These are phyloP conservation scores for Gryon sp. DNA, from an alignment of 1,140 invertebrate species.

Conservation along the genomic window DNA sequence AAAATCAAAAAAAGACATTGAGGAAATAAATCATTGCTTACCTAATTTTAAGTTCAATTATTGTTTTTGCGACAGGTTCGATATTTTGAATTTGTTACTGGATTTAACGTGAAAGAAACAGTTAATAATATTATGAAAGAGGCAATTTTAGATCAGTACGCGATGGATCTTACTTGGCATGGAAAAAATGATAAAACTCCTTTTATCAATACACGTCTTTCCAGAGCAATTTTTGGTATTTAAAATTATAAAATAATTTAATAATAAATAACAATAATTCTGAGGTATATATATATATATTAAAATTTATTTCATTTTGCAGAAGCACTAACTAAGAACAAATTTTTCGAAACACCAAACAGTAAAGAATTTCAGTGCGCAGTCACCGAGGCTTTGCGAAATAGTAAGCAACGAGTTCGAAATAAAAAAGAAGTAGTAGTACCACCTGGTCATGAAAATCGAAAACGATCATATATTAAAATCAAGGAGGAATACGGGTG, in stretches of 20 bases:
- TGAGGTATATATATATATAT: not conserved
- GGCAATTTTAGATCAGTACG: conserved; percentile 46
- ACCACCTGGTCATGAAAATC: conserved; percentile 24
- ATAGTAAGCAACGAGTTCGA: conserved; percentile 48
- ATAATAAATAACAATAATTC: too few relatives aligned
- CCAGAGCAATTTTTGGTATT: conserved; percentile 51
- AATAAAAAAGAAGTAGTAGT: conserved; percentile 37
- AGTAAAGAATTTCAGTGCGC: conserved; percentile 56
- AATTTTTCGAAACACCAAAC: conserved; percentile 51
- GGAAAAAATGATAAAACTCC: conserved; percentile 56
- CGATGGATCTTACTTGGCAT: conserved; percentile 53
- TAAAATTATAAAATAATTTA: too few relatives aligned
- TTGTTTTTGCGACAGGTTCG: conserved; percentile 35
- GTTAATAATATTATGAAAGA: conserved; percentile 56
- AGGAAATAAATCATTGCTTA: too few relatives aligned
- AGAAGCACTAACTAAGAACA: conserved; percentile 48
- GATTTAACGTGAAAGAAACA: conserved; percentile 55
- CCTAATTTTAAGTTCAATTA: not conserved
- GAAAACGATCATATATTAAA: conserved; percentile 47
- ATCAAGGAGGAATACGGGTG: conserved; percentile 46
- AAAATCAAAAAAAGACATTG: too few relatives aligned
- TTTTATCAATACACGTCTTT: conserved; percentile 51
- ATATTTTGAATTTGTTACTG: conserved; percentile 53
- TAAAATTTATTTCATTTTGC: not conserved
- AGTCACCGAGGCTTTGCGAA: conserved; percentile 45